Percentiles rank a stretch among this genome's conserved stretches.
These are phyloP conservation scores for Tetraodon nigroviridis DNA, from an alignment of 2,113 vertebrate genomes.

Conservation along the genomic window DNA sequence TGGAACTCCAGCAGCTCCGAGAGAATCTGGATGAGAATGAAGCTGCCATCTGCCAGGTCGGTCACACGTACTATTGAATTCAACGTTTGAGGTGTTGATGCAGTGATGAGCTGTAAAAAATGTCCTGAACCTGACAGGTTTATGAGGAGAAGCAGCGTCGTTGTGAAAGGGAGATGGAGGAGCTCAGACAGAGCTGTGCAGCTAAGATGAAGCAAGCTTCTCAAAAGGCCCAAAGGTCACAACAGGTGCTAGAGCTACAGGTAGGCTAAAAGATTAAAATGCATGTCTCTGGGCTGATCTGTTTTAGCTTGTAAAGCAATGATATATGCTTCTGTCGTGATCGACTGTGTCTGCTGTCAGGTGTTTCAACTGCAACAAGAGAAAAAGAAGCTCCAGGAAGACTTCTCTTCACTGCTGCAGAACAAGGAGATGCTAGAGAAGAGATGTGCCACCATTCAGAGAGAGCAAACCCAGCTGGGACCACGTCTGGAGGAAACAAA, in stretches of 20 bases:
- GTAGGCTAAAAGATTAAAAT: slow-evolving; percentile 19
- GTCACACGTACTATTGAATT: not conserved
- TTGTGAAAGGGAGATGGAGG: slow-evolving; percentile 87
- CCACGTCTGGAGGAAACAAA: slow-evolving; percentile 96
- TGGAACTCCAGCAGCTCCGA: slow-evolving; percentile 86
- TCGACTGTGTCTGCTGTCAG: slow-evolving; percentile 28
- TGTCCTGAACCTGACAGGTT: slow-evolving; percentile 65
- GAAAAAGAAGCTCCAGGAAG: slow-evolving; percentile 94
- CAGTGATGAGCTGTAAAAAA: not conserved
- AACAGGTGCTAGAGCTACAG: slow-evolving; percentile 94
- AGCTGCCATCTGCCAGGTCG: slow-evolving; percentile 88
- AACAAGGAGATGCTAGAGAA: slow-evolving; percentile 88
- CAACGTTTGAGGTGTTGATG: not conserved
- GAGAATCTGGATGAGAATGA: slow-evolving; percentile 94
- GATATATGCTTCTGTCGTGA: not conserved
- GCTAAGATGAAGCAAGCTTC: slow-evolving; percentile 81
- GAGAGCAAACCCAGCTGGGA: slow-evolving; percentile 89
- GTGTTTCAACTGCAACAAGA: slow-evolving; percentile 97
- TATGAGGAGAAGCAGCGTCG: slow-evolving; percentile 89
- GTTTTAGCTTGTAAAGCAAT: not conserved
- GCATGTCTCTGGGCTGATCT: not conserved
- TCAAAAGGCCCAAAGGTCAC: slow-evolving; percentile 82
- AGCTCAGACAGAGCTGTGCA: slow-evolving; percentile 80
- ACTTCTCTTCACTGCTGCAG: slow-evolving; percentile 89
- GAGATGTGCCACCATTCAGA: slow-evolving; percentile 87